Conservation (phyloP, 2,113 vertebrate genomes). For the Bubalus kerabau region DNA sequence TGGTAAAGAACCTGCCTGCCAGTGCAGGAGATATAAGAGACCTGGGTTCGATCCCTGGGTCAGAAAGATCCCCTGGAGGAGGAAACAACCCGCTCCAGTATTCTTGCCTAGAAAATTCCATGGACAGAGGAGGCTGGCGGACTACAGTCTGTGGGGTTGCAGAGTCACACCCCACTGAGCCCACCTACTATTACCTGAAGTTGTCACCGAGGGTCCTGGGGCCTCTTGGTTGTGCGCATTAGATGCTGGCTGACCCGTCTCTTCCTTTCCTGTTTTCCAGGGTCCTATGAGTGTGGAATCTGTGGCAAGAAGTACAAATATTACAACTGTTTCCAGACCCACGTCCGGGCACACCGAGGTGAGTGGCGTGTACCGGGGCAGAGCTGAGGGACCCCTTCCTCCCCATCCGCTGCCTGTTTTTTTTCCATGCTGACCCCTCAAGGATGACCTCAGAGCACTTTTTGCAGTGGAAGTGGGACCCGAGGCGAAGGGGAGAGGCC, state of each 20-base stretch:
- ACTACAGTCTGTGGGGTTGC: not conserved
- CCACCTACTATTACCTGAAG: not conserved
- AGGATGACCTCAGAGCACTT: not conserved
- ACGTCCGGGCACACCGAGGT: slow-evolving; percentile 97
- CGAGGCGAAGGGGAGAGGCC: not conserved
- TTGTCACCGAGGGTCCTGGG: not conserved
- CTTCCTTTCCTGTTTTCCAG: slow-evolving; percentile 81
- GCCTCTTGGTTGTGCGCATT: not conserved
- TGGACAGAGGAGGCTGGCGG: not conserved
- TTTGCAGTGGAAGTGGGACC: not conserved
- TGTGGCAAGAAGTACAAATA: slow-evolving; percentile 99
- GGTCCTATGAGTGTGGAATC: slow-evolving; percentile 95
- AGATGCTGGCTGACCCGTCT: slow-evolving; percentile 25
- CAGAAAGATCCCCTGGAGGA: not conserved
- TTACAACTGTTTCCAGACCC: slow-evolving; percentile 99
- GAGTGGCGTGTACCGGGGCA: slow-evolving; percentile 25
- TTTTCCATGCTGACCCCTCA: not conserved
- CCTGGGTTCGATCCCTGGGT: not conserved
- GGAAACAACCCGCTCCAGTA: not conserved
- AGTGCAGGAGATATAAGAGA: not conserved
- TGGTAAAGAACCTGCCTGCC: not conserved
- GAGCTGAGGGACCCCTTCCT: accelerated
- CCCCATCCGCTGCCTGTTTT: accelerated
- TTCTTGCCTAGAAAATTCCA: not conserved
- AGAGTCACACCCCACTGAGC: not conserved